phyloP scores from a whole-genome alignment of 2,888 invertebrate species.

The Chouioia cunea region DNA sequence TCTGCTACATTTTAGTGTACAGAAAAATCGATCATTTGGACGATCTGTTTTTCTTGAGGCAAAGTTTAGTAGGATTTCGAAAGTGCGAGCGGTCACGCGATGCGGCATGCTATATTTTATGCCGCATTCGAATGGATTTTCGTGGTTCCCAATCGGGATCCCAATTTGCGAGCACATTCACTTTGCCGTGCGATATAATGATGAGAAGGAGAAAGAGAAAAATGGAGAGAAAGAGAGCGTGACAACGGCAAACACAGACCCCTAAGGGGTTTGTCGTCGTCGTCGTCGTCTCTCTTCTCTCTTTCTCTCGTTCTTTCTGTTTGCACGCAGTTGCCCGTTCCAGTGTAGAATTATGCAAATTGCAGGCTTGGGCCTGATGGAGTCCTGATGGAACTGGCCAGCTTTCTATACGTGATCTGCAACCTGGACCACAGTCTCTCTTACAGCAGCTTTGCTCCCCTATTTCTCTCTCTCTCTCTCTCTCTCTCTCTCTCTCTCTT shows the following conservation, averaged over 20 bases:
- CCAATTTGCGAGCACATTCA: slow-evolving; percentile 13
- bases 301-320: slow-evolving; percentile 35
- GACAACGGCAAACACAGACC: slow-evolving; percentile 44
- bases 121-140: slow-evolving; percentile 4
- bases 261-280: slow-evolving; percentile 51
- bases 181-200: slow-evolving; percentile 42
- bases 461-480: neutral
- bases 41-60: too few relatives aligned
- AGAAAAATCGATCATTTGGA: too few relatives aligned
- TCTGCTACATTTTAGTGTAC: too few relatives aligned
- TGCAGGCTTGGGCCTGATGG: slow-evolving; percentile 66
- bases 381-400: slow-evolving; percentile 55
- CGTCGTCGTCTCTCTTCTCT: too few relatives aligned
- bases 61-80: too few relatives aligned
- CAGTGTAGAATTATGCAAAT: slow-evolving; percentile 67
- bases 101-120: too few relatives aligned
- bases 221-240: neutral
- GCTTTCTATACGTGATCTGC: too few relatives aligned
- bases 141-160: slow-evolving; percentile 22
- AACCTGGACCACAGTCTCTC: too few relatives aligned
- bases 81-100: too few relatives aligned
- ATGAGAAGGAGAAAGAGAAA: slow-evolving; percentile 15
- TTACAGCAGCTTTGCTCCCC: too few relatives aligned
- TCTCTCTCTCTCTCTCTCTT: too few relatives aligned
- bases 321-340: slow-evolving; percentile 59